Conservation (phyloP, 2,113 vertebrate genomes). For the Gobiocypris rarus region DNA sequence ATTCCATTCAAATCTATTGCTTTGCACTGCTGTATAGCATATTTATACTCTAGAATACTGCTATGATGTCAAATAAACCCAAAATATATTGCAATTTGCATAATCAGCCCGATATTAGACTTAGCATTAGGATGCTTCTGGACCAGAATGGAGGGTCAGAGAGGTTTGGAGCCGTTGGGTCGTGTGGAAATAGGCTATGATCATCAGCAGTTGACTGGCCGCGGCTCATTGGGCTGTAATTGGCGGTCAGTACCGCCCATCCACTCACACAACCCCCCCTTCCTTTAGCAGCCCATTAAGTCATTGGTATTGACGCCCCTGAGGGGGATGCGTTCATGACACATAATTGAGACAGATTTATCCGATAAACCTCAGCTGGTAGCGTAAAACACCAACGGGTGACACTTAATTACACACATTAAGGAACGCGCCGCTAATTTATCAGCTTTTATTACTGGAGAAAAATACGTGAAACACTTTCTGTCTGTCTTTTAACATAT, state of each 20-base stretch:
- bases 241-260: conserved; percentile 67
- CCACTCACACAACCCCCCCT: conserved; percentile 63
- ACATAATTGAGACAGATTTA: conserved; percentile 55
- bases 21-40: neutral
- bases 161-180: conserved; percentile 61
- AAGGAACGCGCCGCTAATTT: conserved; percentile 32
- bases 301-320: conserved; percentile 68
- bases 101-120: neutral
- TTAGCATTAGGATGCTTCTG: conserved; percentile 18
- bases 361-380: conserved; percentile 40
- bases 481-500: neutral
- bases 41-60: neutral
- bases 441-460: conserved; percentile 28
- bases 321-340: conserved; percentile 56
- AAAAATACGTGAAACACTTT: neutral
- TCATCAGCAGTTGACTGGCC: conserved; percentile 65
- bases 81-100: conserved; percentile 10
- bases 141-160: conserved; percentile 62
- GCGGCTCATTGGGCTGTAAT: conserved; percentile 78
- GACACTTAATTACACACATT: conserved; percentile 60
- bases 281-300: conserved; percentile 76
- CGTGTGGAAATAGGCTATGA: conserved; percentile 65
- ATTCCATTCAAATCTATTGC: neutral
- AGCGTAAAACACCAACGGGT: conserved; percentile 47
- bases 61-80: neutral